Conservation (phyloP, 2,888 invertebrate genomes). For the Amphipyra berbera region DNA sequence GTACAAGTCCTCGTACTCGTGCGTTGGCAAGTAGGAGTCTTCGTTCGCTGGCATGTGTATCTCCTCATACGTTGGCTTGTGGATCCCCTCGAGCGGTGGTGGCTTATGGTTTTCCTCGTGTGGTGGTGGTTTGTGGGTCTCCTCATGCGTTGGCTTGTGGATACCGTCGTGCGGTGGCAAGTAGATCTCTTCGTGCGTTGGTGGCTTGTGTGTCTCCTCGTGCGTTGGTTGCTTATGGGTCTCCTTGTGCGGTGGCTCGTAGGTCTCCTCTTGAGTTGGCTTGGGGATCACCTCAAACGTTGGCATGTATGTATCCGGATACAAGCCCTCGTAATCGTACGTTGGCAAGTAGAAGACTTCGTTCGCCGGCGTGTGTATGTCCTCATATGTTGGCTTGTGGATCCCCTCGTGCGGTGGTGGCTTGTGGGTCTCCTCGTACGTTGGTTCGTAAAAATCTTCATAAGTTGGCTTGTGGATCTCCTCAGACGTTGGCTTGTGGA, state of each 20-base stretch:
- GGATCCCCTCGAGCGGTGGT: not conserved
- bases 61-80: not conserved
- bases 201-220: not conserved
- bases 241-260: no score
- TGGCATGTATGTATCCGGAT: not conserved
- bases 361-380: not conserved
- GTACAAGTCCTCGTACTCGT: no score
- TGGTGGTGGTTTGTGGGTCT: not conserved
- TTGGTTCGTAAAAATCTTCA: no score
- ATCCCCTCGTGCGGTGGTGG: not conserved
- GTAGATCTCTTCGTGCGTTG: not conserved
- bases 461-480: slow-evolving; percentile 2
- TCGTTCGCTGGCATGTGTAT: no score
- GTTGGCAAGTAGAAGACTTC: no score
- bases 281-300: not conserved
- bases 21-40: no score
- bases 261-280: no score
- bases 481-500: not conserved
- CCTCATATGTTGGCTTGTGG: not conserved
- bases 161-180: not conserved
- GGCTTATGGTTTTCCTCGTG: no score
- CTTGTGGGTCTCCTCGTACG: no score
- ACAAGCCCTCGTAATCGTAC: no score
- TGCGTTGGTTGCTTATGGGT: no score
- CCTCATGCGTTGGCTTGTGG: not conserved